phyloP scores from a whole-genome alignment of 2,888 invertebrate species.

The Cheilosia grossa region DNA sequence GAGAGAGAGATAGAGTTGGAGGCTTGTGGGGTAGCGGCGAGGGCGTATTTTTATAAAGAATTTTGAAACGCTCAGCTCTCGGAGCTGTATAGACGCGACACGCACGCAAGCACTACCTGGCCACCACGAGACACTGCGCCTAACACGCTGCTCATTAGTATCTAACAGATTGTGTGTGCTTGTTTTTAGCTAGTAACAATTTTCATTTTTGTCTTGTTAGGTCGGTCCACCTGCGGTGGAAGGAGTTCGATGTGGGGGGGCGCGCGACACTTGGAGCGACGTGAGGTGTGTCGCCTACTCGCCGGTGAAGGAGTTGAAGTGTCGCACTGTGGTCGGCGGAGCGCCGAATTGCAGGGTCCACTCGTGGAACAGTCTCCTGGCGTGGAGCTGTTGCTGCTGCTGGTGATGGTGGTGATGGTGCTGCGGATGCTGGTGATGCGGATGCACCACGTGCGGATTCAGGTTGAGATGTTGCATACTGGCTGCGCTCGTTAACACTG shows the following conservation, averaged over 20 bases:
- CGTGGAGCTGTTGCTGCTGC: conserved; percentile 83
- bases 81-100: conserved; percentile 66
- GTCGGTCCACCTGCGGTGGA: conserved; percentile 45
- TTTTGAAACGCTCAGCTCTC: conserved; percentile 64
- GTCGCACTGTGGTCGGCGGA: conserved; percentile 82
- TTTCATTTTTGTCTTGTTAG: conserved; percentile 51
- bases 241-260: conserved; percentile 29
- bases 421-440: conserved; percentile 81
- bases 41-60: conserved; percentile 34
- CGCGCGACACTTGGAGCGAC: conserved; percentile 42
- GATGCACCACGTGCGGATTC: conserved; percentile 82
- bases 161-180: conserved; percentile 52
- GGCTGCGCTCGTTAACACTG: conserved; percentile 79
- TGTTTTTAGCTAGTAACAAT: conserved; percentile 52
- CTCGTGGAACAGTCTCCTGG: conserved; percentile 83
- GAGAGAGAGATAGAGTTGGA: conserved; percentile 1
- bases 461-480: conserved; percentile 81
- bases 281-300: conserved; percentile 79
- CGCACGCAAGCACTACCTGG: conserved; percentile 60
- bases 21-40: conserved; percentile 56
- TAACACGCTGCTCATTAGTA: conserved; percentile 41
- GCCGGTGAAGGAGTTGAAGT: conserved; percentile 83
- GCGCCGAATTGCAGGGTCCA: conserved; percentile 83
- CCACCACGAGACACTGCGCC: conserved; percentile 57
- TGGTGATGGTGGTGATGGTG: conserved; percentile 83